A percentile compares a stretch with the other conserved stretches of the same genome.
These are phyloP conservation scores for Drosophila birchii DNA, from an alignment of 2,888 invertebrate species.

Conservation along the genomic window DNA sequence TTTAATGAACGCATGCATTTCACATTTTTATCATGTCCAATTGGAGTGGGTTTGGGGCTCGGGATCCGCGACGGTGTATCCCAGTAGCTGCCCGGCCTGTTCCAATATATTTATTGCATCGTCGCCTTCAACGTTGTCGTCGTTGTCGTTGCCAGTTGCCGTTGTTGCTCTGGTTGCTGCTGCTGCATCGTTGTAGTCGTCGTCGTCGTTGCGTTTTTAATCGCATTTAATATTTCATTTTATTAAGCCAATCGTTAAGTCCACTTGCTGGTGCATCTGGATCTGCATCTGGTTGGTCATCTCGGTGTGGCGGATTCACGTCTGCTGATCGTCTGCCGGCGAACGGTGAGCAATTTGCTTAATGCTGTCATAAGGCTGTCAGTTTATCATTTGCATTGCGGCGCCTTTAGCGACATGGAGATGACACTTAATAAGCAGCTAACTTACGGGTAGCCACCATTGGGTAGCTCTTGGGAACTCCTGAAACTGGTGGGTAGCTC, in stretches of 20 bases:
- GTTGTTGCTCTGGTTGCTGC: conserved; percentile 26
- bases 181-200: conserved; percentile 15
- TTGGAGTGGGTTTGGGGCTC: conserved; percentile 5
- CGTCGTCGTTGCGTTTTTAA: conserved; percentile 60
- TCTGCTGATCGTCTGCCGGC: conserved; percentile 52
- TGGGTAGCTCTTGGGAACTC: not conserved
- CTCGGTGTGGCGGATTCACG: conserved; percentile 19
- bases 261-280: conserved; percentile 29
- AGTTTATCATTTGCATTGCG: conserved; percentile 72
- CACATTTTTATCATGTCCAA: conserved; percentile 58
- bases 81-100: conserved; percentile 61
- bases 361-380: conserved; percentile 78
- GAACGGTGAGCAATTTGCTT: conserved; percentile 69
- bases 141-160: conserved; percentile 11
- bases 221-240: conserved; percentile 80
- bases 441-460: conserved; percentile 19
- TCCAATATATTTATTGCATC: conserved; percentile 75
- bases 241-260: conserved; percentile 71
- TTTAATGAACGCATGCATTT: conserved; percentile 72
- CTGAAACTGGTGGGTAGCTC: not conserved
- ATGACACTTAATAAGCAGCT: conserved; percentile 65
- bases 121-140: conserved; percentile 40
- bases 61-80: conserved; percentile 17
- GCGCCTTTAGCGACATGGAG: conserved; percentile 55
- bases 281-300: conserved; percentile 22